These are phyloP conservation scores for Trachymyrmex cornetzi DNA, from an alignment of 1,140 invertebrate species.

Conservation along the genomic window DNA sequence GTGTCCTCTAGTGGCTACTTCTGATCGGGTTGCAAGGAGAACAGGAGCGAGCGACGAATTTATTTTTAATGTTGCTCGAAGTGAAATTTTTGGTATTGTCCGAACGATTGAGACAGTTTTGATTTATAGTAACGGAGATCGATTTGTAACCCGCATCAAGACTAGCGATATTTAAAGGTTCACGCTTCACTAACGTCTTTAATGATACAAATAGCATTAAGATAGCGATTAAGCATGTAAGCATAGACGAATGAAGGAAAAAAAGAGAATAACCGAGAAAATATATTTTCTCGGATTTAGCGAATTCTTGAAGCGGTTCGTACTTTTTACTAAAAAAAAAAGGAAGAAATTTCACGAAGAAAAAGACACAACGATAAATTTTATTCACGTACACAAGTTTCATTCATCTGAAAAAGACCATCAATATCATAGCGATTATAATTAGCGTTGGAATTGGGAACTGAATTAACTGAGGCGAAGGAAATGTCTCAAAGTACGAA, in stretches of 20 bases:
- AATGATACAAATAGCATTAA: conserved; percentile 79
- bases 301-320: conserved; percentile 14
- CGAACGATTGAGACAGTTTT: neutral
- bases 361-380: neutral
- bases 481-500: conserved; percentile 1
- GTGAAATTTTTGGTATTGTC: conserved; percentile 20
- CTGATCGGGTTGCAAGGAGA: conserved; percentile 86
- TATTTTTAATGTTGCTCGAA: neutral
- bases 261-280: conserved; percentile 28
- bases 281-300: conserved; percentile 41
- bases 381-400: neutral
- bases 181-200: conserved; percentile 86
- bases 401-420: neutral
- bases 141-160: conserved; percentile 86
- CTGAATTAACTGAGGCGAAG: neutral
- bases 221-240: conserved; percentile 71
- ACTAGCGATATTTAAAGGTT: conserved; percentile 86
- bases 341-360: neutral
- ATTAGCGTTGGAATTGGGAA: conserved; percentile 2
- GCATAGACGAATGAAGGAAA: conserved; percentile 58
- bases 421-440: neutral
- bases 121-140: conserved; percentile 62
- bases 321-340: conserved; percentile 35
- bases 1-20: conserved; percentile 84
- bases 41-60: conserved; percentile 18